Evolutionary conservation across 2,888 invertebrate genomes (phyloP), one percentile per base, ranked within the genome.

Genomic region (Rhagonycha fulva): DNA sequence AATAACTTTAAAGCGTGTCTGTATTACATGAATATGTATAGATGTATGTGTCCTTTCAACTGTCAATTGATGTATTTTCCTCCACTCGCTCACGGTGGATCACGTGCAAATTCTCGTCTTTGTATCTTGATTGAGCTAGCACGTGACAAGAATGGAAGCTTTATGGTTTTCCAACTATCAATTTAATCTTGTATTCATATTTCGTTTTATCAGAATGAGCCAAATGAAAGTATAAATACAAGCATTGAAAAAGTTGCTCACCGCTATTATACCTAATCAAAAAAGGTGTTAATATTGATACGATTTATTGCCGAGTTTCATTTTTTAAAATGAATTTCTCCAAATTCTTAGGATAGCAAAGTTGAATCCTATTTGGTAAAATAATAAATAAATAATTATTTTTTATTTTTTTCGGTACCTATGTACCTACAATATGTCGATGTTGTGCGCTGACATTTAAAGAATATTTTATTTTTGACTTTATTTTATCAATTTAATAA

Each of bases 61-160:
- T 72, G 76, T 69, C 73, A 78, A 77, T 80, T 77, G 75, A 79
- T 80, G 83, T 84, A 82, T 84, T 84, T 83, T 84, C 74, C 72
- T 76, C 74, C 76, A 73, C 81, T 81, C 82, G 81, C 83, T 83
- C 84, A 83, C 83, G 84, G 84, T 82, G 82, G 85, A 86, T 87
- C 87, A 87, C 86, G 86, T 86, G 87, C 86, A 87, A 87, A 87
- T 87, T 87, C 84, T 82, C 81, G 83, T 85, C 85, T 87, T 87
- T 87, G 86, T 87, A 82, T 82, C 83, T 84, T 87, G 87, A 87
- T 87, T 87, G 82, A 81, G 82, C 74, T 74, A 28, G 63, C 72
- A 76, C 78, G 78, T 78, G 78, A 78, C 72, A 60, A 23, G 76
- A 76, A 78, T 78, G 19, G 12, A 24, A 71, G 68, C 61, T 71